Conservation (phyloP, 2,888 invertebrate genomes). For the Malacosoma neustria region DNA sequence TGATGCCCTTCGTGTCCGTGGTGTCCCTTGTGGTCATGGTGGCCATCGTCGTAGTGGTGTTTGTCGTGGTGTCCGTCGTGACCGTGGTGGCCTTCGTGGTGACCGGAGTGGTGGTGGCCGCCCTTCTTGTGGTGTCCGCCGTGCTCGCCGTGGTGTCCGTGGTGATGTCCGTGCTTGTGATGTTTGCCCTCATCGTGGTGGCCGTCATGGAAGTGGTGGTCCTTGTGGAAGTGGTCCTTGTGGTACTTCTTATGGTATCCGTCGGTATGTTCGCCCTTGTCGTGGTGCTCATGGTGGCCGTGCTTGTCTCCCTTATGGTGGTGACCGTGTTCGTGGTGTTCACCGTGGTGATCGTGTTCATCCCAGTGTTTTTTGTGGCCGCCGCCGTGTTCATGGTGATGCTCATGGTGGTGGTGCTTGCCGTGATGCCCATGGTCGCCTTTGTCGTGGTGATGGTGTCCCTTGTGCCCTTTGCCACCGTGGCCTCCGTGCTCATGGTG, state of each 20-base stretch:
- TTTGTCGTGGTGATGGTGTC: conserved; percentile 84
- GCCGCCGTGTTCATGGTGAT: conserved; percentile 83
- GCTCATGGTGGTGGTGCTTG: conserved; percentile 82
- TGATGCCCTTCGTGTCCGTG: conserved; percentile 85
- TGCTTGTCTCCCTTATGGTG: conserved; percentile 86
- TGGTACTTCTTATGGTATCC: conserved; percentile 90
- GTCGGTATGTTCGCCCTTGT: conserved; percentile 86
- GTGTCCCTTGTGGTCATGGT: conserved; percentile 86
- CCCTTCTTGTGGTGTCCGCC: conserved; percentile 88
- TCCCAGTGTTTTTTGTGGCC: conserved; percentile 88
- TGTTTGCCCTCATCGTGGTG: conserved; percentile 88
- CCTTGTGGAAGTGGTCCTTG: conserved; percentile 91
- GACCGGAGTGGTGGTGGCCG: conserved; percentile 83
- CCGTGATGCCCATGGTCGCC: conserved; percentile 85
- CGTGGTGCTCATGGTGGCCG: conserved; percentile 88
- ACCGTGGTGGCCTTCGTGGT: conserved; percentile 85
- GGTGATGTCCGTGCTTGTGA: conserved; percentile 84
- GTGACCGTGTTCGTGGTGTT: conserved; percentile 84
- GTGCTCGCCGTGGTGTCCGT: conserved; percentile 82
- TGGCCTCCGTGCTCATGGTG: conserved; percentile 83
- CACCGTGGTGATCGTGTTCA: conserved; percentile 82
- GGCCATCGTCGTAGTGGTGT: conserved; percentile 85
- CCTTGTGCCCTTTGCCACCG: conserved; percentile 84
- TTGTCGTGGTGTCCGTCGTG: conserved; percentile 88
- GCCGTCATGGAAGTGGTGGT: conserved; percentile 92